phyloP scores from a whole-genome alignment of 92 coral and sea anemone species.

The Phenganax stokvisi region DNA sequence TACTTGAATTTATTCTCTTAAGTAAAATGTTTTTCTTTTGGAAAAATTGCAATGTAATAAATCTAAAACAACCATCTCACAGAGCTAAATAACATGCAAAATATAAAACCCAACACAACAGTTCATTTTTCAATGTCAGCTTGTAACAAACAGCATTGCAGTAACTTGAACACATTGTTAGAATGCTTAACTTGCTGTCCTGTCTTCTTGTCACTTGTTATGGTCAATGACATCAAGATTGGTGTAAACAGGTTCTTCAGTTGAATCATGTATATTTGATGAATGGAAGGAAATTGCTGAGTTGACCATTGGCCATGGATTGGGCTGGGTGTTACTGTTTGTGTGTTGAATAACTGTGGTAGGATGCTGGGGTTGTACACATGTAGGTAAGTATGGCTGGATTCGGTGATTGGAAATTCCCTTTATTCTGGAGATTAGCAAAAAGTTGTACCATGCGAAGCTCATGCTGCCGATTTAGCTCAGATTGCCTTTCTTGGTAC shows the following conservation, averaged over 20 bases:
- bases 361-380: slow-evolving; percentile 7
- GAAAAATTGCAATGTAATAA: no score
- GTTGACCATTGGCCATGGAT: not conserved
- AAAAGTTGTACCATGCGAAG: slow-evolving; percentile 11
- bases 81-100: no score
- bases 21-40: no score
- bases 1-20: no score
- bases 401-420: slow-evolving; percentile 2
- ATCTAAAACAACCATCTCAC: no score
- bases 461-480: slow-evolving; percentile 21
- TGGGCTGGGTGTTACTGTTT: not conserved
- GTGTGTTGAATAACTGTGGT: slow-evolving; percentile 9
- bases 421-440: not conserved
- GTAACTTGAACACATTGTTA: no score
- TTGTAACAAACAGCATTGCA: not conserved
- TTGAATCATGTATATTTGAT: not conserved
- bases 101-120: no score
- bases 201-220: not conserved
- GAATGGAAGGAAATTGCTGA: slow-evolving; percentile 4
- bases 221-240: not conserved
- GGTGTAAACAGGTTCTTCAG: slow-evolving; percentile 16
- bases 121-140: no score
- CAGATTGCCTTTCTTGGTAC: slow-evolving; percentile 16
- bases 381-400: slow-evolving; percentile 10
- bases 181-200: no score